A percentile compares a stretch with the other conserved stretches of the same genome.
Conservation (phyloP, 2,797 vertebrate genomes). For the Leuciscus waleckii region DNA sequence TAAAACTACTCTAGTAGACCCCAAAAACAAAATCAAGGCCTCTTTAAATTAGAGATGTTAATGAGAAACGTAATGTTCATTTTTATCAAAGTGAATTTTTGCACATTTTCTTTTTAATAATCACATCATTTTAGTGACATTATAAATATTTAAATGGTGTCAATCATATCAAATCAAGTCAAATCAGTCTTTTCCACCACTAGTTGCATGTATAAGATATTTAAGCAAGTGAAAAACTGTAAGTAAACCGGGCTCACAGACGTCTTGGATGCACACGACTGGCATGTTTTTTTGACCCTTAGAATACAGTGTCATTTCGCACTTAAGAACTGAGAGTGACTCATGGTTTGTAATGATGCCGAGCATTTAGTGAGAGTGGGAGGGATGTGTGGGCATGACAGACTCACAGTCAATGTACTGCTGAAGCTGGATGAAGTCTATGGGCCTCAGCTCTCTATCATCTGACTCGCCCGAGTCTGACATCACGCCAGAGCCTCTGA, state of each 20-base stretch:
- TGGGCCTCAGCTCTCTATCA: slow-evolving; percentile 87
- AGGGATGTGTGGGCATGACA: slow-evolving; percentile 65
- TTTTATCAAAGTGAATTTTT: not conserved
- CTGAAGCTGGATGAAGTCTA: slow-evolving; percentile 92
- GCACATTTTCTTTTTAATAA: not conserved
- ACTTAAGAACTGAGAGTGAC: slow-evolving; percentile 27
- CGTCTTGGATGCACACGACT: slow-evolving; percentile 17
- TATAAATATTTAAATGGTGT: not conserved
- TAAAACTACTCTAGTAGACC: not conserved
- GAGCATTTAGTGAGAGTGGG: slow-evolving; percentile 57
- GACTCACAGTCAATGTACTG: slow-evolving; percentile 95
- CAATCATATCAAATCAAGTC: not conserved
- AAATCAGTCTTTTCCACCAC: not conserved
- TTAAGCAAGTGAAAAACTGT: not conserved
- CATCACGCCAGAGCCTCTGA: slow-evolving; percentile 73
- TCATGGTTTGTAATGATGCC: slow-evolving; percentile 49
- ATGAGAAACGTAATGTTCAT: not conserved
- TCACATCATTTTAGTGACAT: not conserved
- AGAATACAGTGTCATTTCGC: slow-evolving; percentile 26
- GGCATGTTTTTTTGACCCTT: slow-evolving; percentile 23
- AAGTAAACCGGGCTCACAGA: not conserved
- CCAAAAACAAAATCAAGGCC: not conserved
- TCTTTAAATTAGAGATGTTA: not conserved
- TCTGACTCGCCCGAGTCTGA: slow-evolving; percentile 76
- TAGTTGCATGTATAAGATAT: not conserved